Conservation (phyloP, 1,140 invertebrate genomes). For the Drosophila lacteicornis region DNA sequence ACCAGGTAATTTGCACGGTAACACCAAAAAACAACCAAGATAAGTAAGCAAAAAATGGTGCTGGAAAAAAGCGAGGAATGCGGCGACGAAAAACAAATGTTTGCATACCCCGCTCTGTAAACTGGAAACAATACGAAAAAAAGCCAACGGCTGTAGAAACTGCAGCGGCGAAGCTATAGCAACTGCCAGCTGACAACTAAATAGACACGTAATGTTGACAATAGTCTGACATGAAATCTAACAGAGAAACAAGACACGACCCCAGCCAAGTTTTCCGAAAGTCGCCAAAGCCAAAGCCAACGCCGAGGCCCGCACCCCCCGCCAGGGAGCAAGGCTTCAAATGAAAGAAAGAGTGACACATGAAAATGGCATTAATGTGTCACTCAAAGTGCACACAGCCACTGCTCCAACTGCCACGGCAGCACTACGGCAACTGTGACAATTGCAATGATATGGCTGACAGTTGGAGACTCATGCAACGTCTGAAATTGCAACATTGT, state of each 20-base stretch:
- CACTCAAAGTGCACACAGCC: slow-evolving; percentile 77
- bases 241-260: slow-evolving; percentile 69
- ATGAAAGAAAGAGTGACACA: slow-evolving; percentile 83
- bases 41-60: slow-evolving; percentile 31
- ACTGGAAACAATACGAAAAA: slow-evolving; percentile 31
- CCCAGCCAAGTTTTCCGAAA: slow-evolving; percentile 59
- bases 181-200: slow-evolving; percentile 81
- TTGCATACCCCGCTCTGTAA: slow-evolving; percentile 49
- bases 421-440: slow-evolving; percentile 67
- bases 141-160: slow-evolving; percentile 34
- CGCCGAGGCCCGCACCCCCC: slow-evolving; percentile 1
- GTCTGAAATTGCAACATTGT: slow-evolving; percentile 78
- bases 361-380: slow-evolving; percentile 84
- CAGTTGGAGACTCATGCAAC: slow-evolving; percentile 69
- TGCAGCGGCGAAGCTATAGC: slow-evolving; percentile 48
- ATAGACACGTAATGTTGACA: slow-evolving; percentile 82
- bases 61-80: slow-evolving; percentile 47
- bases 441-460: slow-evolving; percentile 80
- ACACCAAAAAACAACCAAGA: slow-evolving; percentile 11
- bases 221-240: slow-evolving; percentile 82
- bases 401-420: slow-evolving; percentile 44
- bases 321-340: slow-evolving; percentile 42
- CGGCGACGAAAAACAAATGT: slow-evolving; percentile 61
- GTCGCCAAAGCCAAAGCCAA: slow-evolving; percentile 24
- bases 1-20: slow-evolving; percentile 52